Percentiles rank a stretch among this genome's conserved stretches.
These are phyloP conservation scores for Phanerotoma sp. DNA, from an alignment of 2,888 invertebrate species.

Conservation along the genomic window DNA sequence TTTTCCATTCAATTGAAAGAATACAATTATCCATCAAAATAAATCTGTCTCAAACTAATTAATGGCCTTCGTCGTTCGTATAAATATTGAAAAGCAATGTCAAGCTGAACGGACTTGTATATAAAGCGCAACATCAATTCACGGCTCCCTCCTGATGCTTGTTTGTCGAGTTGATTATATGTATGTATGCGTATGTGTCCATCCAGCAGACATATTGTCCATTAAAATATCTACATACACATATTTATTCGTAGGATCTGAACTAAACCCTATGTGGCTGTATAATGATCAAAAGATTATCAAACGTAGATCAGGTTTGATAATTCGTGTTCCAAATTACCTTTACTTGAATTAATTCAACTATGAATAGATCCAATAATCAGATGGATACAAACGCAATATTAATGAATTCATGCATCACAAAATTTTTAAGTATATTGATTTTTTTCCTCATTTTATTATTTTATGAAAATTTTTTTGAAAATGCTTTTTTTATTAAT, in stretches of 20 bases:
- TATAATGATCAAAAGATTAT: no score
- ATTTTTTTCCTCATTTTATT: no score
- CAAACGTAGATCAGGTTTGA: no score
- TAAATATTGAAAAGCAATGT: conserved; percentile 12
- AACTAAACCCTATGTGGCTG: not conserved
- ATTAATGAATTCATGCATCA: not conserved
- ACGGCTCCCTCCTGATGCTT: not conserved
- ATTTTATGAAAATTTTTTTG: no score
- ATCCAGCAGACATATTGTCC: conserved; percentile 1
- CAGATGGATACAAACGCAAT: not conserved
- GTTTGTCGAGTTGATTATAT: conserved; percentile 11
- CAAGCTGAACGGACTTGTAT: conserved; percentile 16
- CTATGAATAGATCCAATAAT: no score
- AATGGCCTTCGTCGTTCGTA: not conserved
- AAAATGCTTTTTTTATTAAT: not conserved
- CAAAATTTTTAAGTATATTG: not conserved
- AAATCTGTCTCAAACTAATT: not conserved
- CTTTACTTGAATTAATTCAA: no score
- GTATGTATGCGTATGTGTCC: conserved; percentile 8
- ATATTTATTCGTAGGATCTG: no score
- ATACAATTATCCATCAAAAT: not conserved
- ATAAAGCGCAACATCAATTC: conserved; percentile 14
- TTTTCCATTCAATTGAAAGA: not conserved
- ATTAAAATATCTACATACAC: not conserved
- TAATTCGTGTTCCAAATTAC: no score